Conservation (phyloP, 2,888 invertebrate genomes). For the Formica aserva region DNA sequence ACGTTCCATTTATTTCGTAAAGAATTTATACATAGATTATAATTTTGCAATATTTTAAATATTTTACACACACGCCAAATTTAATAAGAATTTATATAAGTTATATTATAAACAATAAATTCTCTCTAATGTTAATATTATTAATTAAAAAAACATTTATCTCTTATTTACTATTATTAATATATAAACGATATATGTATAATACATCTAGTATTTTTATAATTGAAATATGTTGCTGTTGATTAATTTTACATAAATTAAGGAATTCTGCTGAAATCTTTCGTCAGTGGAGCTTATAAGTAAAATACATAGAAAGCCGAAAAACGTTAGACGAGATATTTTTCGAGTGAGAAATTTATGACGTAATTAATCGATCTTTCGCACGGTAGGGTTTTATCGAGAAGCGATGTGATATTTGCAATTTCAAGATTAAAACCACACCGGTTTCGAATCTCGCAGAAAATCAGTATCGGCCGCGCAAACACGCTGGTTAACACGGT, state of each 20-base stretch:
- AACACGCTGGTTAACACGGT: conserved; percentile 24
- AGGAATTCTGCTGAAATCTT: background rate
- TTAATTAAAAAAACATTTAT: background rate
- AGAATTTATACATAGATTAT: background rate
- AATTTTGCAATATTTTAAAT: background rate
- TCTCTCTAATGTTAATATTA: background rate
- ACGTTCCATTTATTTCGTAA: background rate
- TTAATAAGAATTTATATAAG: background rate
- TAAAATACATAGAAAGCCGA: background rate
- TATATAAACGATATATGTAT: background rate
- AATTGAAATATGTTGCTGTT: background rate
- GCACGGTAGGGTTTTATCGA: conserved; percentile 19
- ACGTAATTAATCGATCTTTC: conserved; percentile 34
- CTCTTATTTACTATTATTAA: conserved; percentile 3
- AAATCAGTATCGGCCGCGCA: conserved; percentile 28
- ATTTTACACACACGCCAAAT: background rate
- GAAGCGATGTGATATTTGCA: conserved; percentile 28
- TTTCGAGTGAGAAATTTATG: conserved; percentile 28
- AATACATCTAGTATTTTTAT: background rate
- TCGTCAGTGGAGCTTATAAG: background rate
- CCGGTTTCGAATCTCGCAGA: conserved; percentile 7
- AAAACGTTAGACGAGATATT: conserved; percentile 12
- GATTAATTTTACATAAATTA: conserved; percentile 22
- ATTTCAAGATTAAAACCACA: conserved; percentile 48
- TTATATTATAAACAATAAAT: background rate